Evolutionary conservation across 2,888 invertebrate species (phyloP).

Genomic region (Yponomeuta malinellus): DNA sequence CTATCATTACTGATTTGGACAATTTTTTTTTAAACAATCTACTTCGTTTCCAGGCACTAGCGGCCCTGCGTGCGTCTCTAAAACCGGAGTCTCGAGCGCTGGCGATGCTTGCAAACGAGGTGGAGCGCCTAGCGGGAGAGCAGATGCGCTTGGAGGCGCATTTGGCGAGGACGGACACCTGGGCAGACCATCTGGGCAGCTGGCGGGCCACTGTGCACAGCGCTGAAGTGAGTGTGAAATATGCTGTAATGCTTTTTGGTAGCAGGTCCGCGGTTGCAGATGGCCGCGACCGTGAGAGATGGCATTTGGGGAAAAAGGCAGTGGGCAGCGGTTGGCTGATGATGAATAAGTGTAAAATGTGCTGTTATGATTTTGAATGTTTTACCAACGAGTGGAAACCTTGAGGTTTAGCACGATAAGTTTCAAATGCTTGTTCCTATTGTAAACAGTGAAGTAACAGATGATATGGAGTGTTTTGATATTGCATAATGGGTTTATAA

Average conservation of each 20-base stretch:
- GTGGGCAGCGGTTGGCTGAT: background rate
- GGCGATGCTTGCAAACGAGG: constrained; percentile 86
- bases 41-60: constrained; percentile 75
- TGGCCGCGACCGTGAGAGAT: background rate
- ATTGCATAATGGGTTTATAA: too few relatives aligned
- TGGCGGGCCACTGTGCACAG: constrained; percentile 92
- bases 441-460: too few relatives aligned
- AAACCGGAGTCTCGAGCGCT: constrained; percentile 90
- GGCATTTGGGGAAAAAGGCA: background rate
- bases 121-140: constrained; percentile 88
- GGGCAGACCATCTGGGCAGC: constrained; percentile 91
- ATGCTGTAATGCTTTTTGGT: too few relatives aligned
- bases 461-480: too few relatives aligned
- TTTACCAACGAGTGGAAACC: background rate
- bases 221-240: constrained; percentile 78
- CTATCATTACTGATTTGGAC: too few relatives aligned
- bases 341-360: constrained; percentile 53
- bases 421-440: too few relatives aligned
- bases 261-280: too few relatives aligned
- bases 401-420: too few relatives aligned
- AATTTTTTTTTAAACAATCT: too few relatives aligned
- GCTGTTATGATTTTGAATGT: background rate
- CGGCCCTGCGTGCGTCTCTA: constrained; percentile 86
- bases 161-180: constrained; percentile 88
- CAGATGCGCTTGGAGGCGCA: constrained; percentile 89